Conservation (phyloP, 2,113 vertebrate genomes). For the Gavia stellata region DNA sequence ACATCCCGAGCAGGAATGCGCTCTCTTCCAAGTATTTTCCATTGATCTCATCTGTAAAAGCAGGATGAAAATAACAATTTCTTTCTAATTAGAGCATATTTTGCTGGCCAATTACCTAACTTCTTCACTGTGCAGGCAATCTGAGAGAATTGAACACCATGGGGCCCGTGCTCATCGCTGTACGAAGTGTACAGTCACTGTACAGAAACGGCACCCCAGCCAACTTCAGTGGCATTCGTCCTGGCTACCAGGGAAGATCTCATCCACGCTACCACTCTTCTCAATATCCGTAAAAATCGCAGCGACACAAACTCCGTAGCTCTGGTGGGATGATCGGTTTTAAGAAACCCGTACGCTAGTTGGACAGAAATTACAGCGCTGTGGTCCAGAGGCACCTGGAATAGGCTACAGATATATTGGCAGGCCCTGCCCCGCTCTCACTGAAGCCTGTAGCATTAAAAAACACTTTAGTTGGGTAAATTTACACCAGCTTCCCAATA, state of each 20-base stretch:
- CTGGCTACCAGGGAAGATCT: neutral
- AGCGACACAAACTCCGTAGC: neutral
- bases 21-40: neutral
- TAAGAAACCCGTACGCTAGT: neutral
- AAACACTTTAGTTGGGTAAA: neutral
- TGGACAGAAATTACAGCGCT: neutral
- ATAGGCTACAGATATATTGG: neutral
- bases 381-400: neutral
- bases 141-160: rapidly evolving
- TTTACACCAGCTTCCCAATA: neutral
- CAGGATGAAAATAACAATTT: neutral
- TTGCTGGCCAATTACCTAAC: neutral
- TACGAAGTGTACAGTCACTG: neutral
- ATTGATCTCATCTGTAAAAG: neutral
- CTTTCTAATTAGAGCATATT: neutral
- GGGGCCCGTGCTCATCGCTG: neutral
- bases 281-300: neutral
- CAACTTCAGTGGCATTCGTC: neutral
- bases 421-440: neutral
- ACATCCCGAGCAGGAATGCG: rapidly evolving
- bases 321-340: neutral
- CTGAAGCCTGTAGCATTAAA: neutral
- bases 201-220: neutral
- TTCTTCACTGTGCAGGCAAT: neutral
- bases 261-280: neutral